phyloP scores from a whole-genome alignment of 1,140 invertebrate species.

The Metaphire vulgaris region DNA sequence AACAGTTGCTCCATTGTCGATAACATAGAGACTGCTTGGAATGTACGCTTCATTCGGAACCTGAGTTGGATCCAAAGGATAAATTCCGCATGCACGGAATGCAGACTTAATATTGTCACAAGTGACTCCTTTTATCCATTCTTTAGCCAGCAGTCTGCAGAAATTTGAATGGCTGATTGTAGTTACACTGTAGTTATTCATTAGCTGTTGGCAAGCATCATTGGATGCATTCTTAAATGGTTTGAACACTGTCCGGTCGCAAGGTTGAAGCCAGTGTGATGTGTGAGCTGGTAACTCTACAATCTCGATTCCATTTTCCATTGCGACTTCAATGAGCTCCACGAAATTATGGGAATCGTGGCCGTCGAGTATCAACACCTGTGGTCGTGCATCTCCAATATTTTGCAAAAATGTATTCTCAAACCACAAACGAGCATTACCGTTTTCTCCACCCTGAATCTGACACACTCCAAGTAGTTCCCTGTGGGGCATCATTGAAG shows the following conservation, averaged over 20 bases:
- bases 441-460: neutral
- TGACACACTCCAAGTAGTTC: neutral
- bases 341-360: constrained; percentile 29
- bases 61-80: neutral
- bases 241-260: constrained; percentile 57
- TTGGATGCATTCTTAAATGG: neutral
- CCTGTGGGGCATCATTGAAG: neutral
- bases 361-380: constrained; percentile 26
- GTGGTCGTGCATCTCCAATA: constrained; percentile 26
- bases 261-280: constrained; percentile 27
- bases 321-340: constrained; percentile 23
- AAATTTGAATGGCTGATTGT: neutral
- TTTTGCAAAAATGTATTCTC: constrained; percentile 1
- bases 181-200: too few relatives aligned
- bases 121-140: neutral
- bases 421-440: neutral
- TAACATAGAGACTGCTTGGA: too few relatives aligned
- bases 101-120: neutral
- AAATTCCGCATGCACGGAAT: neutral
- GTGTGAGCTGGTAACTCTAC: constrained; percentile 28
- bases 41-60: neutral
- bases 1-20: too few relatives aligned
- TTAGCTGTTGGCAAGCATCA: too few relatives aligned
- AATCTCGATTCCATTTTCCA: constrained; percentile 22
- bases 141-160: neutral